These are phyloP conservation scores for Austrofundulus limnaeus DNA, from an alignment of 2,113 vertebrate species.

Conservation along the genomic window DNA sequence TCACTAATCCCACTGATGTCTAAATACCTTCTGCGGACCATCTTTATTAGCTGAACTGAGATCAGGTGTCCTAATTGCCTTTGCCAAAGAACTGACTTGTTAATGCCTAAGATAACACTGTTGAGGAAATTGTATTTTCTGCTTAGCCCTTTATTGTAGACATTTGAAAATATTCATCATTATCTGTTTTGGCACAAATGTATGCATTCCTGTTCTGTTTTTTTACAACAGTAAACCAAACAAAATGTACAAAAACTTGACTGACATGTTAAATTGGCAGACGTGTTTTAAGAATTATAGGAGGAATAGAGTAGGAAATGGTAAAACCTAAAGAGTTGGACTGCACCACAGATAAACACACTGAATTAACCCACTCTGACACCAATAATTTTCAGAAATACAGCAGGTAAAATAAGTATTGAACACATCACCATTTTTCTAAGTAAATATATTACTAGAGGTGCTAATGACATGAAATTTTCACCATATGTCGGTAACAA, in stretches of 20 bases:
- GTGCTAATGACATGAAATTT: too few relatives aligned
- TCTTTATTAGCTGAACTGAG: slow-evolving; percentile 59
- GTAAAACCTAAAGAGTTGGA: too few relatives aligned
- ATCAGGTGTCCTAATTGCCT: slow-evolving; percentile 69
- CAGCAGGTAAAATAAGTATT: too few relatives aligned
- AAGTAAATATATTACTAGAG: too few relatives aligned
- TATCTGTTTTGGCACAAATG: background rate
- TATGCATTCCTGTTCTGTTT: background rate
- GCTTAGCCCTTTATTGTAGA: background rate
- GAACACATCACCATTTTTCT: too few relatives aligned
- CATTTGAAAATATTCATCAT: too few relatives aligned
- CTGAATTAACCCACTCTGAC: too few relatives aligned
- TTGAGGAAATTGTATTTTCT: slow-evolving; percentile 18
- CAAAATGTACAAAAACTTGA: background rate
- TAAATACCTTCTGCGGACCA: slow-evolving; percentile 55
- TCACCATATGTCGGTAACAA: too few relatives aligned
- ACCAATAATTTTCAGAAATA: too few relatives aligned
- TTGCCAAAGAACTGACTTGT: slow-evolving; percentile 47
- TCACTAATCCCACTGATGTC: slow-evolving; percentile 68
- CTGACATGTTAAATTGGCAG: background rate
- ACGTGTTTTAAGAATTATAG: too few relatives aligned
- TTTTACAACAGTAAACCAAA: background rate
- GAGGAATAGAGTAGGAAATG: too few relatives aligned
- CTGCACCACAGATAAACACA: too few relatives aligned
- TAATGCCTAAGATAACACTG: slow-evolving; percentile 18